Evolutionary conservation across 64 coral and sea anemone species (phyloP).

Genomic region (Porites australiensis): DNA sequence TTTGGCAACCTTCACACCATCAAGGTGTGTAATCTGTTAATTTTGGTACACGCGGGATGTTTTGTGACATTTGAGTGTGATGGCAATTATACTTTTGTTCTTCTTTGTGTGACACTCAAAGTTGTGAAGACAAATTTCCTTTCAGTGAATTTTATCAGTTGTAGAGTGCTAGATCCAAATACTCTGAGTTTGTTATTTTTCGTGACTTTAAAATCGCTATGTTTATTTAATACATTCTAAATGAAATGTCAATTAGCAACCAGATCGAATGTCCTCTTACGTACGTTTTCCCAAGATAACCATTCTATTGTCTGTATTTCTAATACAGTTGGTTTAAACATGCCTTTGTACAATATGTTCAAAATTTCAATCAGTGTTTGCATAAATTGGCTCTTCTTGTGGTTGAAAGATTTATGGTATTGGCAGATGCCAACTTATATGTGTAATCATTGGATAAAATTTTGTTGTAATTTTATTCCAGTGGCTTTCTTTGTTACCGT

Average conservation of each 20-base stretch:
- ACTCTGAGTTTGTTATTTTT: background rate
- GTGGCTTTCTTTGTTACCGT: background rate
- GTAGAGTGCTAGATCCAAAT: background rate
- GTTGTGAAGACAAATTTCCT: background rate
- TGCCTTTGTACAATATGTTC: background rate
- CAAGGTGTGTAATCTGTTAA: background rate
- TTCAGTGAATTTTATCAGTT: background rate
- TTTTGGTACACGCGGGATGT: background rate
- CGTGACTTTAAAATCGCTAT: background rate
- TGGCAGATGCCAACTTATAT: background rate
- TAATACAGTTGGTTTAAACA: background rate
- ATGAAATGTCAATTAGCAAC: conserved; percentile 2
- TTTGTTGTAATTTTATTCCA: background rate
- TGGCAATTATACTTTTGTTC: background rate
- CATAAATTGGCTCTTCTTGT: background rate
- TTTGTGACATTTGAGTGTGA: background rate
- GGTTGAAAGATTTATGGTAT: background rate
- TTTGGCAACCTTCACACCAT: conserved; percentile 31
- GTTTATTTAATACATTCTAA: background rate
- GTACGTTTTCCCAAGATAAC: background rate
- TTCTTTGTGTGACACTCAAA: background rate
- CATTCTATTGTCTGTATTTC: background rate
- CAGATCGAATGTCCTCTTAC: background rate
- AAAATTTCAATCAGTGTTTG: background rate
- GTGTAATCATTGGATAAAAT: background rate